Conservation (phyloP, 2,888 invertebrate genomes). For the Microctonus hyperodae region DNA sequence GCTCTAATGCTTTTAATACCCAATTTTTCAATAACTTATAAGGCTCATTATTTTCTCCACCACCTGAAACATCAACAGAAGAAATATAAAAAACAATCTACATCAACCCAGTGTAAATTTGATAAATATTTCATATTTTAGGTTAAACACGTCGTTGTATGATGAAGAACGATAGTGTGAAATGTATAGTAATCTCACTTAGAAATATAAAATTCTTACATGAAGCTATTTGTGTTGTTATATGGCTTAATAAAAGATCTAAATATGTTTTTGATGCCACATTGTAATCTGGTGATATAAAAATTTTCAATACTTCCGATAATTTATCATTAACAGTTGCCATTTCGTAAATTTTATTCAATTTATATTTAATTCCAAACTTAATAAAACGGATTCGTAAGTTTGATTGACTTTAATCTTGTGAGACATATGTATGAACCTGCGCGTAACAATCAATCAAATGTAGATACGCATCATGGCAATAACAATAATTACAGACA, state of each 20-base stretch:
- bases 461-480: too few species aligned
- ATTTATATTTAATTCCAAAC: too few species aligned
- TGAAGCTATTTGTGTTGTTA: constrained; percentile 45
- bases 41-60: constrained; percentile 35
- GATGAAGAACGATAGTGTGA: neutral
- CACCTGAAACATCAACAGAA: constrained; percentile 36
- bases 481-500: too few species aligned
- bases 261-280: constrained; percentile 60
- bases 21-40: constrained; percentile 48
- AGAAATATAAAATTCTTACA: constrained; percentile 36
- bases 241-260: constrained; percentile 56
- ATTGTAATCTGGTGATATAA: constrained; percentile 69
- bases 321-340: constrained; percentile 64
- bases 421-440: too few species aligned
- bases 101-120: neutral
- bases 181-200: neutral
- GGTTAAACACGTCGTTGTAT: constrained; percentile 3
- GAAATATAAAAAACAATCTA: neutral
- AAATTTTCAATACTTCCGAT: constrained; percentile 67
- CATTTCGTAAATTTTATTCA: constrained; percentile 32
- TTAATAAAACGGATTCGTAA: too few species aligned
- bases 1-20: constrained; percentile 49
- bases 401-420: too few species aligned
- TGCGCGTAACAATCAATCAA: too few species aligned
- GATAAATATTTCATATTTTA: neutral